phyloP scores from a whole-genome alignment of 2,888 invertebrate species.

The Arge pagana region DNA sequence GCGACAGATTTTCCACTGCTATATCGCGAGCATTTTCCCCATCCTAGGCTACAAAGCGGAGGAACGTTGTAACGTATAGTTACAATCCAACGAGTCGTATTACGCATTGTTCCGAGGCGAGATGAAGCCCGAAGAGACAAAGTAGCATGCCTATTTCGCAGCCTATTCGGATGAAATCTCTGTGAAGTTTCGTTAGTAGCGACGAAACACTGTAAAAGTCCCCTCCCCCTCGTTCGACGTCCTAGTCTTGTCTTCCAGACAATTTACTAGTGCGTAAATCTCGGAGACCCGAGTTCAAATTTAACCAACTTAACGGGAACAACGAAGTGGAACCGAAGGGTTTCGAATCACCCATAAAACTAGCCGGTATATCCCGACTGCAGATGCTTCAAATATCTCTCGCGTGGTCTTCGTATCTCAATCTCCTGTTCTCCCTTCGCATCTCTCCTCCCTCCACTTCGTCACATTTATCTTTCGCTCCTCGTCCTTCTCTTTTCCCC shows the following conservation, averaged over 20 bases:
- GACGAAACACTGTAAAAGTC: not conserved
- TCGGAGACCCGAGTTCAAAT: not conserved
- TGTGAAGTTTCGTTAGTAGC: not conserved
- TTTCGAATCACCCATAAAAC: not conserved
- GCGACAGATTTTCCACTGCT: too few relatives aligned
- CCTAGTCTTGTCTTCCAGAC: constrained; percentile 4
- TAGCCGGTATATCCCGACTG: not conserved
- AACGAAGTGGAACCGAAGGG: not conserved
- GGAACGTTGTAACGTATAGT: too few relatives aligned
- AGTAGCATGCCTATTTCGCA: constrained; percentile 9
- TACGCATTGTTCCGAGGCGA: too few relatives aligned
- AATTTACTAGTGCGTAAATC: constrained; percentile 13
- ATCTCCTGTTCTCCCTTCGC: too few relatives aligned
- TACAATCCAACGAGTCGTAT: too few relatives aligned
- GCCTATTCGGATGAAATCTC: constrained; percentile 14
- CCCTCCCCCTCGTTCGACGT: not conserved
- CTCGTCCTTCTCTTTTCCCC: too few relatives aligned
- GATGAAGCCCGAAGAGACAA: too few relatives aligned
- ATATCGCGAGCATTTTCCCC: too few relatives aligned
- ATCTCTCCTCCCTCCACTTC: too few relatives aligned
- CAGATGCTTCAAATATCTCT: not conserved
- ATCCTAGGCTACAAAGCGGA: too few relatives aligned
- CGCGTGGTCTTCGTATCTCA: too few relatives aligned
- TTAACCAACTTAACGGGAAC: not conserved
- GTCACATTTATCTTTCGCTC: too few relatives aligned